Conservation (phyloP, 2,888 invertebrate genomes). For the Teinopalpus imperialis region DNA sequence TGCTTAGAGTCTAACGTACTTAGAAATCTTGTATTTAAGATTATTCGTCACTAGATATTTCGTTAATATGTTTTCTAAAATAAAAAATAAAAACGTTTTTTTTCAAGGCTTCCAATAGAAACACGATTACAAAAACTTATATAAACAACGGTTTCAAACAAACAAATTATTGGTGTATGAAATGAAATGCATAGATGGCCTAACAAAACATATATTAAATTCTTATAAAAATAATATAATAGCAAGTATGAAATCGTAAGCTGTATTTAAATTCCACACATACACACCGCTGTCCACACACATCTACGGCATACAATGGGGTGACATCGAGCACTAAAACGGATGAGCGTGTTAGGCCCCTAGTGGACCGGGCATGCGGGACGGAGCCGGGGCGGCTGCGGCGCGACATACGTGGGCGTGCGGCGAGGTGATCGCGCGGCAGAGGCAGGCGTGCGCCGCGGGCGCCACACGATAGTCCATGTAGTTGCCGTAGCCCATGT, state of each 20-base stretch:
- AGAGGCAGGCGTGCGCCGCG: conserved; percentile 73
- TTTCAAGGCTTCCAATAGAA: too few relatives aligned
- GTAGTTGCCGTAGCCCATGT: conserved; percentile 96
- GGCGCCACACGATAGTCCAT: conserved; percentile 92
- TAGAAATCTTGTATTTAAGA: too few relatives aligned
- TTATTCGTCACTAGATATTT: too few relatives aligned
- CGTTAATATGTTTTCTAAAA: too few relatives aligned
- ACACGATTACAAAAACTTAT: too few relatives aligned
- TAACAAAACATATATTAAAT: conserved; percentile 23
- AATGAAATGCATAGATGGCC: conserved; percentile 29
- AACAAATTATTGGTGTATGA: conserved; percentile 26
- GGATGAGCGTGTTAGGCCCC: conserved; percentile 51
- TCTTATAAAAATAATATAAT: conserved; percentile 25
- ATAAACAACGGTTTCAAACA: conserved; percentile 21
- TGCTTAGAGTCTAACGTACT: too few relatives aligned
- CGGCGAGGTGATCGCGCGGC: conserved; percentile 78
- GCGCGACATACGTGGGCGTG: conserved; percentile 68
- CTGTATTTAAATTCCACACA: conserved; percentile 22
- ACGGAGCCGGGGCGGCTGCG: conserved; percentile 37
- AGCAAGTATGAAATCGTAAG: conserved; percentile 23
- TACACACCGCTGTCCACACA: conserved; percentile 29
- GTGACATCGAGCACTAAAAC: conserved; percentile 49
- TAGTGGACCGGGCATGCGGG: conserved; percentile 56
- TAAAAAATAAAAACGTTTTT: too few relatives aligned
- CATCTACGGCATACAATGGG: conserved; percentile 32